Base-by-base conservation (phyloP, 2,888 invertebrate genomes). In the Mongoloraphidia duomilia region DNA sequence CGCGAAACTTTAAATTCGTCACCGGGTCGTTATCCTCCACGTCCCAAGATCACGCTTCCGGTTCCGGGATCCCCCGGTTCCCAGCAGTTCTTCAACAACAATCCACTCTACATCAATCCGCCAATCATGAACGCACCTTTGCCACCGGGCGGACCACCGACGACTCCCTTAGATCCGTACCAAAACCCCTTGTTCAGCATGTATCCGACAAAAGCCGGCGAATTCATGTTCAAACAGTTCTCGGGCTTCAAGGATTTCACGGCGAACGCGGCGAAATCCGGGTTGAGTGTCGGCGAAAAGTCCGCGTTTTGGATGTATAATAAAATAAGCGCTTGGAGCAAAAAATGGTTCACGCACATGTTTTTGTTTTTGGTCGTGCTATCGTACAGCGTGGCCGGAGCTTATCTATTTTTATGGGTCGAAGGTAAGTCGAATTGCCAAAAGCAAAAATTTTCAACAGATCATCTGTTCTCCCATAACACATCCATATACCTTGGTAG, bases 311-410 rank as follows among this genome's bases (percentile, higher is more conserved):
- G 84, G 77, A 68, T 86, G 53, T 87, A 87, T 63, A 80, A 82
- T 54, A 87, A 83, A 70, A 72, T 89, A 53, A 79, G 83, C 60
- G 70, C 77, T 49, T 79, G 81, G 71, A 90, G 89, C 2, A 80
- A 78, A 60, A 79, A 77, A 61, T 91, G 91, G 90, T 90, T 92
- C 63, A 91, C 91, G 38, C 91, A 92, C 67, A 79, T 89, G 52
- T 90, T 90, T 65, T 74, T 93, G 59, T 77, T 85, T 58, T 63
- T 86, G 57, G 79, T 91, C 57, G 76, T 93, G 52, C 69, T 82
- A 48, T 65, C 81, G 47, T 94, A 91, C 65, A 89, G 85, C 59
- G 70, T 85, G 51, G 77, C 84, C 34, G 94, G 94, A 34, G 93
- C 90, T 2, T 68, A 80, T 43, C 68, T 90, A 35, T 92, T 94